Percentiles rank a stretch among this genome's conserved stretches.
Conservation (phyloP, 2,113 vertebrate species). For the Ailuropoda melanoleuca region DNA sequence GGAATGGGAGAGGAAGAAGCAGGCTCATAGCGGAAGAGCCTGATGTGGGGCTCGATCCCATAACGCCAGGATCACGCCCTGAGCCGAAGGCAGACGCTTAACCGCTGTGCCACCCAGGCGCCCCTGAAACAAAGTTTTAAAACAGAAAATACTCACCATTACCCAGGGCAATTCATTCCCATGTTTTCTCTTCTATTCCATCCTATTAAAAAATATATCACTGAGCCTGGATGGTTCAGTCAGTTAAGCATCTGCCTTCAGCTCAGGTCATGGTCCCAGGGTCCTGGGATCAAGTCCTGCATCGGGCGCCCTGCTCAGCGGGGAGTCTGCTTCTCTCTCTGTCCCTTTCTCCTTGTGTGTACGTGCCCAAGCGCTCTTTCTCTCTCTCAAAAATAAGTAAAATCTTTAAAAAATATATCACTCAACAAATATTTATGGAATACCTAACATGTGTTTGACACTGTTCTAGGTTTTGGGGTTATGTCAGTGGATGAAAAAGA, state of each 20-base stretch:
- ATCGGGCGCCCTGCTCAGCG: neutral
- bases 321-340: neutral
- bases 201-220: neutral
- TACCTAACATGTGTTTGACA: neutral
- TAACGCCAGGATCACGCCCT: too few species aligned
- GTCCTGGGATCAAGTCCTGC: neutral
- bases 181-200: neutral
- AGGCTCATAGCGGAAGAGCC: too few species aligned
- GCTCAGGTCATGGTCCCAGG: neutral
- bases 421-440: constrained; percentile 5
- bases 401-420: neutral
- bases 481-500: neutral
- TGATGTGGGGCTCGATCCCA: too few species aligned
- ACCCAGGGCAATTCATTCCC: neutral
- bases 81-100: too few species aligned
- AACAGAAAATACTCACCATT: neutral
- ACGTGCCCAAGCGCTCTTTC: neutral
- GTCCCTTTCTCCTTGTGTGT: neutral
- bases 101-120: too few species aligned
- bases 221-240: neutral
- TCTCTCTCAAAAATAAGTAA: neutral
- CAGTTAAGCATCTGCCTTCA: neutral
- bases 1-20: too few species aligned
- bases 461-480: neutral
- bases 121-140: constrained; percentile 1